Conservation (phyloP, 1,140 invertebrate species). For the Neodiprion virginianus region DNA sequence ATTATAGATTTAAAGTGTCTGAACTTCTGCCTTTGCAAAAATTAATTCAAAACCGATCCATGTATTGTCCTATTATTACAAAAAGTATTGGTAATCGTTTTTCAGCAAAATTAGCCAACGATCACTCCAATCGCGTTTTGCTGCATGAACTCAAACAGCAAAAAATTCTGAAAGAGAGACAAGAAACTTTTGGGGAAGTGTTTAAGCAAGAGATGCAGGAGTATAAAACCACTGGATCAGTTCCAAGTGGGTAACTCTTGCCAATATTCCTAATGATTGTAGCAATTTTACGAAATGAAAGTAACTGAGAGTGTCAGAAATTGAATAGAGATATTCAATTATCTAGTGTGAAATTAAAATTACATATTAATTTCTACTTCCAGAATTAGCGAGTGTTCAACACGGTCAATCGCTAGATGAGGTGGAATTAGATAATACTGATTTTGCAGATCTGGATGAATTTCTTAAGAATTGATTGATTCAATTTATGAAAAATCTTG, state of each 20-base stretch:
- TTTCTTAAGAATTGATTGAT: constrained; percentile 59
- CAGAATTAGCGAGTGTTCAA: constrained; percentile 44
- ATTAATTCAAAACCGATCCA: neutral
- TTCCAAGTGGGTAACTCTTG: constrained; percentile 63
- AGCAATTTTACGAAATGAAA: constrained; percentile 22
- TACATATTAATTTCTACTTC: constrained; percentile 28
- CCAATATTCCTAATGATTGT: constrained; percentile 22
- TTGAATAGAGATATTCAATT: constrained; percentile 10
- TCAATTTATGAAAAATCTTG: neutral
- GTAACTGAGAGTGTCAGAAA: neutral
- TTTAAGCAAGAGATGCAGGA: constrained; percentile 72
- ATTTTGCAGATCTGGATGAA: constrained; percentile 63
- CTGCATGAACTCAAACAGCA: constrained; percentile 66
- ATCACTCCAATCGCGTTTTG: constrained; percentile 66
- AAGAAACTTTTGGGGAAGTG: constrained; percentile 72
- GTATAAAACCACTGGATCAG: constrained; percentile 69
- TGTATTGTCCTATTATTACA: constrained; percentile 24
- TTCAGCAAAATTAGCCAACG: constrained; percentile 64
- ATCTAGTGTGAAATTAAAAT: neutral
- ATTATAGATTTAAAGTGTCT: neutral
- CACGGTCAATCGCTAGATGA: constrained; percentile 61
- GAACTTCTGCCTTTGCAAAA: constrained; percentile 12
- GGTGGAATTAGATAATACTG: constrained; percentile 60
- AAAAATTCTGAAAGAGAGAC: constrained; percentile 67
- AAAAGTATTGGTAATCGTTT: constrained; percentile 35